These are phyloP conservation scores for Alcis repandata DNA, from an alignment of 2,888 invertebrate genomes.

Conservation along the genomic window DNA sequence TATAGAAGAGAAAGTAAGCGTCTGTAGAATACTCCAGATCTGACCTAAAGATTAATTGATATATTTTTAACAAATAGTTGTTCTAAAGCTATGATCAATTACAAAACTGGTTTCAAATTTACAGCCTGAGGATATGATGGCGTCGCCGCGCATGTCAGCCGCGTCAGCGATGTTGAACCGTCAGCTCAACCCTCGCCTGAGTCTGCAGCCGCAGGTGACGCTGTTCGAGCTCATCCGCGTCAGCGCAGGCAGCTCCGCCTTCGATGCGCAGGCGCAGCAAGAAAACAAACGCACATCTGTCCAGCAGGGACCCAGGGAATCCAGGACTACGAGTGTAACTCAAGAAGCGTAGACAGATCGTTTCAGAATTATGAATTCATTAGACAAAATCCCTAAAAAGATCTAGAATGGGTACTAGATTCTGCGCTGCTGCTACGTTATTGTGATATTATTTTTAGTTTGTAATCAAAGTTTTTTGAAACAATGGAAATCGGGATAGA, in stretches of 20 bases:
- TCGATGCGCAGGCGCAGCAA: conserved; percentile 30
- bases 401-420: background rate
- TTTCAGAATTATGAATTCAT: background rate
- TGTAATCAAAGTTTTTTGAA: no score
- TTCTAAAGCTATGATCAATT: background rate
- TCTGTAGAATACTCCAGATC: no score
- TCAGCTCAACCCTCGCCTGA: conserved; percentile 48
- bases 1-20: no score
- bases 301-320: conserved; percentile 14
- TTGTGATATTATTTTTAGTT: background rate
- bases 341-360: background rate
- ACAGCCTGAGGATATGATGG: conserved; percentile 25
- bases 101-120: conserved; percentile 4
- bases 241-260: conserved; percentile 45
- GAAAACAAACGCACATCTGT: conserved; percentile 17
- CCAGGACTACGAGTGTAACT: background rate
- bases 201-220: conserved; percentile 61
- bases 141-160: conserved; percentile 46
- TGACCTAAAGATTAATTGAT: no score
- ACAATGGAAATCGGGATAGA: no score
- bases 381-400: background rate
- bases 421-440: background rate
- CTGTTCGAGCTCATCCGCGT: conserved; percentile 58
- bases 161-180: conserved; percentile 48
- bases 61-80: no score